phyloP scores from a whole-genome alignment of 2,113 vertebrate genomes.

The Saimiri boliviensis region DNA sequence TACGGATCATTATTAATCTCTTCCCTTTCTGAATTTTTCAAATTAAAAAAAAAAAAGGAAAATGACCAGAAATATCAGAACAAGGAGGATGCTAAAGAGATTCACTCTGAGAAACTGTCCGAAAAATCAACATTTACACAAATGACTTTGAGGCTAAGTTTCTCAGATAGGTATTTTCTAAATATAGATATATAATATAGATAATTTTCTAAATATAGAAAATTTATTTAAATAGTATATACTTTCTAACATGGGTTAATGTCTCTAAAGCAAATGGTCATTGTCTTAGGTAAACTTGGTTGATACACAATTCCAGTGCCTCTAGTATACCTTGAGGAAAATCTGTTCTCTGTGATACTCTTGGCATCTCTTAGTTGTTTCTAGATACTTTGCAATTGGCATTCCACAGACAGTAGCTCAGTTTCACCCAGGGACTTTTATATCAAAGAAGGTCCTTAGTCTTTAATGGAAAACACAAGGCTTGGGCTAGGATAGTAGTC shows the following conservation, averaged over 20 bases:
- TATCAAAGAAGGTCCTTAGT: neutral
- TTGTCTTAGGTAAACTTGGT: neutral
- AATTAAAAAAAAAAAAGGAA: neutral
- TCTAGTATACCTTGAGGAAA: neutral
- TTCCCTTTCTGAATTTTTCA: conserved; percentile 10
- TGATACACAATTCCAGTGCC: neutral
- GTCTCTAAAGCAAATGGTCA: neutral
- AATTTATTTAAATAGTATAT: conserved; percentile 13
- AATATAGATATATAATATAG: no score
- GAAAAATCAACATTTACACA: neutral
- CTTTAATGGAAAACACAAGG: neutral
- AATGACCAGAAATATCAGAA: neutral
- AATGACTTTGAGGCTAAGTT: neutral
- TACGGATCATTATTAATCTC: neutral
- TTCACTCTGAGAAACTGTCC: neutral
- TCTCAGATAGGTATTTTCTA: neutral
- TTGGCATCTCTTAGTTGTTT: neutral
- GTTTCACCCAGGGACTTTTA: neutral
- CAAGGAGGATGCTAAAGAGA: neutral
- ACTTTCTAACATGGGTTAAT: neutral
- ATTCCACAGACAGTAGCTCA: neutral
- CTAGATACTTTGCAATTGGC: neutral
- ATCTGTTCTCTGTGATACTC: neutral
- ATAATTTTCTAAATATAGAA: neutral
- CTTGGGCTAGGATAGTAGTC: neutral